These are phyloP conservation scores for Coelogynopora nodosa DNA, from an alignment of 2,888 invertebrate genomes.

Conservation along the genomic window DNA sequence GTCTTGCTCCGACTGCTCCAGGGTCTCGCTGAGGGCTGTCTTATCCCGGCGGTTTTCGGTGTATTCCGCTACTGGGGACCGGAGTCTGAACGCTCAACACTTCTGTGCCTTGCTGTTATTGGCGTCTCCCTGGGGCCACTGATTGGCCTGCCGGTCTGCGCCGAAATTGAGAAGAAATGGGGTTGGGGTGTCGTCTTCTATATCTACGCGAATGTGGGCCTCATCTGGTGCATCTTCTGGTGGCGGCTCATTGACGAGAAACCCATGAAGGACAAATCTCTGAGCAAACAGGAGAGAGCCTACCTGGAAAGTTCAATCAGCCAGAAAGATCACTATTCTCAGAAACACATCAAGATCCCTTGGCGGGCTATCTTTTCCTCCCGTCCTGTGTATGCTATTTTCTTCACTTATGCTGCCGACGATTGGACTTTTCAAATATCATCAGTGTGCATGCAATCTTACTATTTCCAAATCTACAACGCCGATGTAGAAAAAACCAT, in stretches of 20 bases:
- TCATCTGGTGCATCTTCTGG: slow-evolving; percentile 47
- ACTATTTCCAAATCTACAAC: slow-evolving; percentile 45
- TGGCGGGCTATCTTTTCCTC: slow-evolving; percentile 46
- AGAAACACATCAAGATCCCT: slow-evolving; percentile 41
- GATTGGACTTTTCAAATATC: slow-evolving; percentile 47
- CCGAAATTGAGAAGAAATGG: slow-evolving; percentile 45
- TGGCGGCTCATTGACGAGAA: slow-evolving; percentile 46
- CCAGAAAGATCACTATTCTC: slow-evolving; percentile 38
- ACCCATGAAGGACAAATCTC: slow-evolving; percentile 45
- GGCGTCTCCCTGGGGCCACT: slow-evolving; percentile 46
- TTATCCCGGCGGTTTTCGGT: slow-evolving; percentile 46
- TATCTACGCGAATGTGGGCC: slow-evolving; percentile 46
- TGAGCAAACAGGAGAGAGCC: slow-evolving; percentile 41
- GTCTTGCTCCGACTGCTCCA: slow-evolving; percentile 44
- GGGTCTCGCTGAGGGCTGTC: slow-evolving; percentile 46
- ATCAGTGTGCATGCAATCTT: slow-evolving; percentile 47
- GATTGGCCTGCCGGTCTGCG: slow-evolving; percentile 47
- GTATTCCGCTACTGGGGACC: slow-evolving; percentile 46
- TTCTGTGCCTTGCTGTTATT: slow-evolving; percentile 44
- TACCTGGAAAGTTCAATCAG: slow-evolving; percentile 44
- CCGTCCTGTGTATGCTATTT: slow-evolving; percentile 44
- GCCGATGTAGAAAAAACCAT: slow-evolving; percentile 46
- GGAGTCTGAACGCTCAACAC: slow-evolving; percentile 43
- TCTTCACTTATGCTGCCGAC: slow-evolving; percentile 47
- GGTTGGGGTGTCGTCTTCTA: slow-evolving; percentile 47